Percentiles rank a stretch among this genome's conserved stretches.
These are phyloP conservation scores for Patiria pectinifera DNA, from an alignment of 53 echinoderm and acorn worm species.

Conservation along the genomic window DNA sequence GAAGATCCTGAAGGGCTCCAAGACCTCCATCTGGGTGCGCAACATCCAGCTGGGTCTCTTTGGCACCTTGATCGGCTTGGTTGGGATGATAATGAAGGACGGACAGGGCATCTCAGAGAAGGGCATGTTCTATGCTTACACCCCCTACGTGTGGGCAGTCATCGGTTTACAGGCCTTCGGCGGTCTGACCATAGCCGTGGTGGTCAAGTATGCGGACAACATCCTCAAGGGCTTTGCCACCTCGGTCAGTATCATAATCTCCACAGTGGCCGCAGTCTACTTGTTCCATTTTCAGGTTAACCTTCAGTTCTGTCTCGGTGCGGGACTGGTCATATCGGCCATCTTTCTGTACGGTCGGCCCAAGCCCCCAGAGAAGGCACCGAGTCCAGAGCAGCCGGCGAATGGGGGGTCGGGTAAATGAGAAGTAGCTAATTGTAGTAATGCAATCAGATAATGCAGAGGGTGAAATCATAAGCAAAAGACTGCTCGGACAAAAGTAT, in stretches of 20 bases:
- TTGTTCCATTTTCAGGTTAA: constrained; percentile 83
- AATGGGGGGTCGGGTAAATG: constrained; percentile 8
- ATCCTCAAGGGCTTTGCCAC: constrained; percentile 96
- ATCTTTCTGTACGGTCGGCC: constrained; percentile 84
- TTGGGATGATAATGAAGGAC: constrained; percentile 79
- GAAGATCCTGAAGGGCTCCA: constrained; percentile 91
- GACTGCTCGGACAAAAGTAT: too few species aligned
- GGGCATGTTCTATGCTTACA: constrained; percentile 92
- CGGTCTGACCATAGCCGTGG: constrained; percentile 85
- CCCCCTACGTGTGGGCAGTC: constrained; percentile 78
- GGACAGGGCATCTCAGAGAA: constrained; percentile 73
- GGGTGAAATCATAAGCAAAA: too few species aligned
- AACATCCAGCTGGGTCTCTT: constrained; percentile 91
- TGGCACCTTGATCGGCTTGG: constrained; percentile 77
- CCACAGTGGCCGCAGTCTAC: constrained; percentile 81
- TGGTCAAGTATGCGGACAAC: constrained; percentile 96
- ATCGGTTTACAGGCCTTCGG: constrained; percentile 86
- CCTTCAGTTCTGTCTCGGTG: constrained; percentile 81
- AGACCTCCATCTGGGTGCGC: constrained; percentile 85
- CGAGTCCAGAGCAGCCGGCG: neutral
- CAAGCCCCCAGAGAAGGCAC: constrained; percentile 44
- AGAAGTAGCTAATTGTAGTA: neutral
- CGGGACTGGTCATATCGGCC: constrained; percentile 77
- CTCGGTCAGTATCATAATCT: constrained; percentile 89
- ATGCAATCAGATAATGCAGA: neutral